Evolutionary conservation across 2,888 invertebrate species (phyloP).

Genomic region (Drosophila setosimentum): DNA sequence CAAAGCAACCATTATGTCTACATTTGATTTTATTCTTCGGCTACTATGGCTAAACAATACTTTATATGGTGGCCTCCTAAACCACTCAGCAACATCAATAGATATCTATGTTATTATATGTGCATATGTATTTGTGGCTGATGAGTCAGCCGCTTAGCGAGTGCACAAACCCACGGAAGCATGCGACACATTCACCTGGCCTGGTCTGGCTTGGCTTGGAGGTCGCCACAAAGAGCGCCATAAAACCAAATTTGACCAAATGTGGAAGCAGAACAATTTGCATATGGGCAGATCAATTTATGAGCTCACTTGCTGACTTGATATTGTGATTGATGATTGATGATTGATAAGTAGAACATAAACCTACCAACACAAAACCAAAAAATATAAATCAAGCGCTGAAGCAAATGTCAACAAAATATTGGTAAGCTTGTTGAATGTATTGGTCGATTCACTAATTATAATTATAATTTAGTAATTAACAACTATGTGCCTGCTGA

Average conservation of each 20-base stretch:
- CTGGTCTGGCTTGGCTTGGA: conserved; percentile 31
- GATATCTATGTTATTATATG: background rate
- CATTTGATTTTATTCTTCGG: conserved; percentile 19
- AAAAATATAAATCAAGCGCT: background rate
- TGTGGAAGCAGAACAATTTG: conserved; percentile 45
- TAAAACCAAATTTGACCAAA: conserved; percentile 64
- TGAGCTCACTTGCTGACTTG: conserved; percentile 22
- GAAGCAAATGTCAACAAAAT: background rate
- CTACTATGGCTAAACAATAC: conserved; percentile 21
- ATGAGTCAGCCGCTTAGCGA: conserved; percentile 43
- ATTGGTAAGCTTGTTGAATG: background rate
- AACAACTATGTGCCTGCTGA: conserved; percentile 28
- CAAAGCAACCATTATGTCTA: conserved; percentile 21
- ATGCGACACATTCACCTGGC: conserved; percentile 50
- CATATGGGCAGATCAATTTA: conserved; percentile 49
- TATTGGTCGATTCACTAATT: conserved; percentile 31
- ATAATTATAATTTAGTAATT: conserved; percentile 46
- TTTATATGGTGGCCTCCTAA: conserved; percentile 50
- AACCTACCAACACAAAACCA: background rate
- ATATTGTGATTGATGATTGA: conserved; percentile 43
- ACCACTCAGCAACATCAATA: conserved; percentile 38
- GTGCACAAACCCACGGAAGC: conserved; percentile 29
- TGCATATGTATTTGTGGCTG: conserved; percentile 3
- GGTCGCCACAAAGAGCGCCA: conserved; percentile 46
- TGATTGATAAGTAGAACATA: conserved; percentile 39